phyloP scores from a whole-genome alignment of 2,797 vertebrate species.

The Scyliorhinus canicula region DNA sequence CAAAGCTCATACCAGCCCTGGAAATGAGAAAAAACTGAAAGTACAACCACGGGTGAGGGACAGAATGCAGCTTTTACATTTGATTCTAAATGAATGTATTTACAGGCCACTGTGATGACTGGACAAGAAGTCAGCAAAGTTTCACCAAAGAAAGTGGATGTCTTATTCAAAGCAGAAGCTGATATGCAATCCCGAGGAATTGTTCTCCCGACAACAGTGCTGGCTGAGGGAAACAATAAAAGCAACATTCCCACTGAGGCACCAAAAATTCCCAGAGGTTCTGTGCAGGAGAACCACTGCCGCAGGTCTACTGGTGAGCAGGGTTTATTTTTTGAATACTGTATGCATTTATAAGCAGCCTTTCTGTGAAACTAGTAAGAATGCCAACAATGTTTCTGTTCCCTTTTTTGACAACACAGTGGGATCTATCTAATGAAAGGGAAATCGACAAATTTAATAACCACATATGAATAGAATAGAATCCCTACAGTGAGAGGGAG shows the following conservation, averaged over 20 bases:
- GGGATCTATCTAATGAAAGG: neutral
- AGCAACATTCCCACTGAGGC: neutral
- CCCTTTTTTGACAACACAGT: neutral
- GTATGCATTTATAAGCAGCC: neutral
- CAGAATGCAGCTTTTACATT: neutral
- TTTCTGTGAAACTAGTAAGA: neutral
- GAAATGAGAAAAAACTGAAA: neutral
- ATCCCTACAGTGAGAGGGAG: too few relatives aligned
- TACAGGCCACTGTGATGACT: slow-evolving; percentile 95
- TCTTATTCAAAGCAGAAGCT: slow-evolving; percentile 52
- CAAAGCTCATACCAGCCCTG: neutral
- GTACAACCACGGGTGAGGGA: neutral
- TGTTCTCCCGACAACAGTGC: neutral
- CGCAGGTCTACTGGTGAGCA: neutral
- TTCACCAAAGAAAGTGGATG: slow-evolving; percentile 82
- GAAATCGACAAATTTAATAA: neutral
- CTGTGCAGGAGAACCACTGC: slow-evolving; percentile 13
- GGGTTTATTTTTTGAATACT: neutral
- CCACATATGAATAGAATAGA: too few relatives aligned
- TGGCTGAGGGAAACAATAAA: neutral
- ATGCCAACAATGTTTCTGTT: neutral
- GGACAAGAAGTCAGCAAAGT: slow-evolving; percentile 90
- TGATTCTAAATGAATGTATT: slow-evolving; percentile 17
- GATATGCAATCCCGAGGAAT: neutral
- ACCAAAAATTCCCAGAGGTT: neutral